Percentiles rank a stretch among this genome's conserved stretches.
Conservation (phyloP, 2,113 vertebrate species). For the Dasyurus viverrinus region DNA sequence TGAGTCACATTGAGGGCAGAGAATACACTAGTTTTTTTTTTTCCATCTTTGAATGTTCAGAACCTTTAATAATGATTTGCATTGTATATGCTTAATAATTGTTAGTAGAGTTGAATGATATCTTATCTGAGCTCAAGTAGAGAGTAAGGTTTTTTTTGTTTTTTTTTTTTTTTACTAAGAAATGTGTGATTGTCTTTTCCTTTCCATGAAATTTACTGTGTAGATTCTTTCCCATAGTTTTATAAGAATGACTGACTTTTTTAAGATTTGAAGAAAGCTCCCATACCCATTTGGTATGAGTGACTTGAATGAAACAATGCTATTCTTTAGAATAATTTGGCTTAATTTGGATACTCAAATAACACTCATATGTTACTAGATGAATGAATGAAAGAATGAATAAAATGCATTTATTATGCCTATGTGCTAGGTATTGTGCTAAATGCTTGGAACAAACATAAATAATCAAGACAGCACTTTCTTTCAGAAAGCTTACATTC, state of each 20-base stretch:
- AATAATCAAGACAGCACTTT: no score
- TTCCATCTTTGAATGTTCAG: background rate
- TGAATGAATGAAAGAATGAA: background rate
- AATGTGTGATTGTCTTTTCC: background rate
- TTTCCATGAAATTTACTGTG: background rate
- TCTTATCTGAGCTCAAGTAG: background rate
- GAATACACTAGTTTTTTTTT: background rate
- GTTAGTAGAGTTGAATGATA: background rate
- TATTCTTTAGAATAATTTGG: background rate
- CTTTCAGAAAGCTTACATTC: no score
- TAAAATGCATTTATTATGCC: background rate
- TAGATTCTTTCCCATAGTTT: background rate
- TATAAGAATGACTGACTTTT: background rate
- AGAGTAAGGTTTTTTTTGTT: background rate
- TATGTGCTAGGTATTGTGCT: background rate
- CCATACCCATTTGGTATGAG: background rate
- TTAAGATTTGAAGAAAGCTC: background rate
- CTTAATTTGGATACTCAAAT: background rate
- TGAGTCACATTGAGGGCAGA: background rate
- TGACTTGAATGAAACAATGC: background rate
- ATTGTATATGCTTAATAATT: background rate
- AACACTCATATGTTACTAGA: background rate
- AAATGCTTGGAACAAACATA: background rate
- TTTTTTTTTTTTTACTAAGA: background rate
- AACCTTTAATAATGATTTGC: background rate